These are phyloP conservation scores for Vulpes lagopus DNA, from an alignment of 2,113 vertebrate genomes.

Conservation along the genomic window DNA sequence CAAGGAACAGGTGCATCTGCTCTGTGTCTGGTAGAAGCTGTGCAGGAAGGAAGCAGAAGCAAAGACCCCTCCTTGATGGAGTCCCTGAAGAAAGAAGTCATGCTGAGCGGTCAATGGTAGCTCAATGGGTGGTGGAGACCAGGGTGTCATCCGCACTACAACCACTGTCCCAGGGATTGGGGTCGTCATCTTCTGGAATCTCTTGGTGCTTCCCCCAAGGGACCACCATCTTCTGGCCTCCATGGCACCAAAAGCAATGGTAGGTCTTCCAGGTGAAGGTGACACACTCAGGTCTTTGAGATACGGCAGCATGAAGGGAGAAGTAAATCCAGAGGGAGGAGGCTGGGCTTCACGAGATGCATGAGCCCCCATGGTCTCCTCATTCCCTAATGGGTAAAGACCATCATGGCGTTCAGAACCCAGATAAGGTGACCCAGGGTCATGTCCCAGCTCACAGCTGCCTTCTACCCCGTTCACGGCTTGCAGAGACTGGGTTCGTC, in stretches of 20 bases:
- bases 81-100: neutral
- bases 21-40: neutral
- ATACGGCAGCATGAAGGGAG: accelerated
- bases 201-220: neutral
- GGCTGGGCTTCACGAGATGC: accelerated
- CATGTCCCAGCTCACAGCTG: neutral
- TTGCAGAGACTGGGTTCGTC: accelerated
- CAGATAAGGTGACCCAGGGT: neutral
- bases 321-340: neutral
- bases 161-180: neutral
- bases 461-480: neutral
- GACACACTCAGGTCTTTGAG: neutral
- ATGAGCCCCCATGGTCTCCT: accelerated
- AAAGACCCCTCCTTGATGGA: neutral
- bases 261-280: accelerated
- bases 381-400: neutral
- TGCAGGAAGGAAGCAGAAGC: no score
- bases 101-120: accelerated
- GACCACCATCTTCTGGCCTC: neutral
- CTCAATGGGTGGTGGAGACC: accelerated
- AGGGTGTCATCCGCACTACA: accelerated
- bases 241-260: accelerated
- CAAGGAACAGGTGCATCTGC: accelerated
- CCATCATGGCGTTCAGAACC: neutral
- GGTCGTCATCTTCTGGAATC: neutral